Evolutionary conservation across 2,113 vertebrate species (phyloP).

Genomic region (Calonectris borealis): DNA sequence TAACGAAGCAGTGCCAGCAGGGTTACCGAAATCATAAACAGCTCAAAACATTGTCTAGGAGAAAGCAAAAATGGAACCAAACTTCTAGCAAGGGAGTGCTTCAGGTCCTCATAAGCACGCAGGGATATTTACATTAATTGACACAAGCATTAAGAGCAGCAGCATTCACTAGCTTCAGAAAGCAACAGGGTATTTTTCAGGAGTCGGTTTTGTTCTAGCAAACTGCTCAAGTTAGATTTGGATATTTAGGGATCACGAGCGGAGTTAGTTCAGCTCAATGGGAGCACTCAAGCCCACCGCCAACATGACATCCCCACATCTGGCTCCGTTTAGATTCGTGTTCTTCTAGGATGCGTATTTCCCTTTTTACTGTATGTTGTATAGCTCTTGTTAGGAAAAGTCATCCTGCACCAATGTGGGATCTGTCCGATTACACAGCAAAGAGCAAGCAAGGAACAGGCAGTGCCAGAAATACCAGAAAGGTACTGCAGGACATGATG

Average conservation of each 20-base stretch:
- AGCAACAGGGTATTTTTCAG: background rate
- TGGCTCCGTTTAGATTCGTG: fast-evolving
- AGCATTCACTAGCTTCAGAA: background rate
- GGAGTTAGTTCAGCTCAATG: background rate
- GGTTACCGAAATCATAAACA: background rate
- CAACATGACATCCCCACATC: background rate
- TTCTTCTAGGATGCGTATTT: background rate
- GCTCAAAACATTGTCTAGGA: background rate
- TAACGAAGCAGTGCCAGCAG: background rate
- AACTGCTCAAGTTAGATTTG: background rate
- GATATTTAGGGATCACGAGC: background rate
- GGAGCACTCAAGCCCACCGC: background rate
- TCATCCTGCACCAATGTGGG: background rate
- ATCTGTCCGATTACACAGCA: fast-evolving
- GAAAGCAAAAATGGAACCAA: background rate
- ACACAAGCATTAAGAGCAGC: background rate
- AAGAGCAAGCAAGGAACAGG: background rate
- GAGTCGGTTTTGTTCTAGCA: background rate
- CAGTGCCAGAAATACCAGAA: background rate
- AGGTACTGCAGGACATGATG: background rate
- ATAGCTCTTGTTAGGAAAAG: background rate
- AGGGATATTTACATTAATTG: background rate
- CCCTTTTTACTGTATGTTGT: background rate
- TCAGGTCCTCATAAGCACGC: background rate
- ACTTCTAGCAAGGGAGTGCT: background rate